A percentile compares a stretch with the other conserved stretches of the same genome.
phyloP scores from a whole-genome alignment of 2,888 invertebrate species.

The Anodontia alba region DNA sequence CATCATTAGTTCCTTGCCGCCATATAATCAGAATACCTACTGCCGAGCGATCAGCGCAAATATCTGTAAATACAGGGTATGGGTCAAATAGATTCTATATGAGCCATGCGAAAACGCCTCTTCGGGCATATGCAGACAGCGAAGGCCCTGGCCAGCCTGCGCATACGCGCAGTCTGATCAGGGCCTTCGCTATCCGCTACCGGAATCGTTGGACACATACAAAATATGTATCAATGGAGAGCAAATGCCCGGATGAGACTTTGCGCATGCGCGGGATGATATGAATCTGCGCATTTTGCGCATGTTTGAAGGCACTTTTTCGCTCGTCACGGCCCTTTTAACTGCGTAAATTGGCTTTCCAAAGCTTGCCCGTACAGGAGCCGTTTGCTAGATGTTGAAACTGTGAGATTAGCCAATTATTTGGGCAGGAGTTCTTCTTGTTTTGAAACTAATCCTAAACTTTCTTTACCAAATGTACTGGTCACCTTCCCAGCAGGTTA shows the following conservation, averaged over 20 bases:
- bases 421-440: not conserved
- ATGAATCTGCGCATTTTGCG: no score
- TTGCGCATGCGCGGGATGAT: no score
- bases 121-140: no score
- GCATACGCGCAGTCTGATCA: no score
- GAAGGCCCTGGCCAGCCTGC: no score
- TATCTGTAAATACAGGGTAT: constrained; percentile 4
- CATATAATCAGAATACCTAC: not conserved
- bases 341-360: not conserved
- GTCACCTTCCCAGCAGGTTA: not conserved
- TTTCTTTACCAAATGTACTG: not conserved
- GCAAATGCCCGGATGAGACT: no score
- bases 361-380: not conserved
- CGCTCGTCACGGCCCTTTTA: no score
- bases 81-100: not conserved
- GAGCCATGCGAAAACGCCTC: no score
- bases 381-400: not conserved
- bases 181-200: no score
- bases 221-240: no score
- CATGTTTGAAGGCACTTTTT: no score
- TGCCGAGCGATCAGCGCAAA: not conserved
- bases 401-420: constrained; percentile 3
- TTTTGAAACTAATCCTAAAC: not conserved
- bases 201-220: no score
- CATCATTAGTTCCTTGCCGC: constrained; percentile 1